Evolutionary conservation across 1,140 invertebrate genomes (phyloP).

Genomic region (Oreohelix idahoensis): DNA sequence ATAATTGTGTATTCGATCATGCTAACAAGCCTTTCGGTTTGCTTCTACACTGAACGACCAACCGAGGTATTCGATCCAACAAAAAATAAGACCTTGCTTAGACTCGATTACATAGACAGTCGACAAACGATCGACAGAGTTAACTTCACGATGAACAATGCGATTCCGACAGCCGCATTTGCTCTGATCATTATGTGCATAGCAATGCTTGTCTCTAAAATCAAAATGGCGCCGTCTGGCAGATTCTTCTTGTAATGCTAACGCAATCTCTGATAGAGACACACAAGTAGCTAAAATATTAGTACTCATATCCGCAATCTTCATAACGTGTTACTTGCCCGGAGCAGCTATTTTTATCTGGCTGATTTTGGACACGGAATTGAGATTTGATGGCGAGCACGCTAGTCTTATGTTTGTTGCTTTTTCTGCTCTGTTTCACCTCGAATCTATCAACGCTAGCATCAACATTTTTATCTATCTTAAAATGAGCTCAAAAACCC

Average conservation of each 20-base stretch:
- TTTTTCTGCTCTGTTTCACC: neutral
- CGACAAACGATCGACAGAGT: neutral
- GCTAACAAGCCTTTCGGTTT: neutral
- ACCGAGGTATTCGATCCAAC: neutral
- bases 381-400: constrained; percentile 13
- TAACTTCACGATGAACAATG: neutral
- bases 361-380: constrained; percentile 12
- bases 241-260: neutral
- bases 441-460: constrained; percentile 18
- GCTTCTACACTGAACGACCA: neutral
- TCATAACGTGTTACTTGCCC: neutral
- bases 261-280: neutral
- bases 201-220: neutral
- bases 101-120: neutral
- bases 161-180: neutral
- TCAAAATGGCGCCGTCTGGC: neutral
- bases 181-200: neutral
- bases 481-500: constrained; percentile 11
- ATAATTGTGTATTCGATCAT: neutral
- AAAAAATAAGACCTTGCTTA: constrained; percentile 4
- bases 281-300: neutral
- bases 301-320: neutral
- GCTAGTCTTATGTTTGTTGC: neutral
- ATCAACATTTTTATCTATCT: constrained; percentile 32
- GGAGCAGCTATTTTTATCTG: neutral